Evolutionary conservation across 2,888 invertebrate species (phyloP).

Genomic region (Lasius fuliginosus): DNA sequence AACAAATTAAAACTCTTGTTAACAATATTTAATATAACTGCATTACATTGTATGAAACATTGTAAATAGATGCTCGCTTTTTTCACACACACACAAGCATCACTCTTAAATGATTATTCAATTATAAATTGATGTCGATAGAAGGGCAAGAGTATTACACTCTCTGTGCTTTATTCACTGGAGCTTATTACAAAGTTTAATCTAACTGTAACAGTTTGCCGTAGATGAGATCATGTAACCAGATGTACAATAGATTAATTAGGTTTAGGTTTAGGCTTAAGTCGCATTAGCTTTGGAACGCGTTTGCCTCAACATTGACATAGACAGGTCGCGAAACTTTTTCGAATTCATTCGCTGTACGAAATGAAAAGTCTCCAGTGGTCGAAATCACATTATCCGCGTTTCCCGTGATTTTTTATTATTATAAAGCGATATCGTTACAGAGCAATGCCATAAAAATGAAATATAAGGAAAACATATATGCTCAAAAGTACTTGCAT

Average conservation of each 20-base stretch:
- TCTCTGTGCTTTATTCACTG: not conserved
- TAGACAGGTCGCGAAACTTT: conserved; percentile 24
- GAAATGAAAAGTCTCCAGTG: conserved; percentile 22
- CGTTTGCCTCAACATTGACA: not conserved
- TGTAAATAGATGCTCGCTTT: not conserved
- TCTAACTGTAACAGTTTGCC: conserved; percentile 17
- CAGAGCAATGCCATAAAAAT: not conserved
- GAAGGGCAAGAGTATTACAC: not conserved
- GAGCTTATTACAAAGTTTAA: conserved; percentile 34
- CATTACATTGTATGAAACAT: not conserved
- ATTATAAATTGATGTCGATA: not conserved
- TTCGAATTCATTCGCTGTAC: not conserved
- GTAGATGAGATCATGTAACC: not conserved
- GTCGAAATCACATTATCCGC: conserved; percentile 14
- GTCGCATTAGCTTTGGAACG: conserved; percentile 13
- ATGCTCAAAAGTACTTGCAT: not conserved
- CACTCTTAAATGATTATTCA: not conserved
- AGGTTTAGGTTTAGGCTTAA: conserved; percentile 16
- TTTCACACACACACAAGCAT: too few species aligned
- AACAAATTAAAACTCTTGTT: not conserved
- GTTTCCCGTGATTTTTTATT: conserved; percentile 11
- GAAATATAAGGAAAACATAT: conserved; percentile 12
- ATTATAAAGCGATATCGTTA: conserved; percentile 9
- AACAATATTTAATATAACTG: not conserved
- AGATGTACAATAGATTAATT: conserved; percentile 32